phyloP scores from a whole-genome alignment of 2,888 invertebrate genomes.

The Noctua pronuba region DNA sequence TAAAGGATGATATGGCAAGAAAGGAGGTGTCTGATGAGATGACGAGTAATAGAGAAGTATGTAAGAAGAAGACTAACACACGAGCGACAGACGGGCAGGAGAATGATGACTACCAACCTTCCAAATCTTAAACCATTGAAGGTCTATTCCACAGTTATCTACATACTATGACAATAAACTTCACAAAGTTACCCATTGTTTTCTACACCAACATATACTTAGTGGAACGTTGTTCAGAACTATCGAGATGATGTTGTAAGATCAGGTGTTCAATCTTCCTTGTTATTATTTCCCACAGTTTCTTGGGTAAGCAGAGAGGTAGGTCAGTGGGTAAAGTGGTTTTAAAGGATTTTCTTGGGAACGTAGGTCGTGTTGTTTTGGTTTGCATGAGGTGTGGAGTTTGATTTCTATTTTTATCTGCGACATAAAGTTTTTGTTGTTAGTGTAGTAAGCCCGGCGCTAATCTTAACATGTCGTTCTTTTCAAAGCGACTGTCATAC shows the following conservation, averaged over 20 bases:
- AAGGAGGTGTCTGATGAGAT: too few species aligned
- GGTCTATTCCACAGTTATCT: background rate
- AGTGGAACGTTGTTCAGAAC: conserved; percentile 15
- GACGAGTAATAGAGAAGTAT: too few species aligned
- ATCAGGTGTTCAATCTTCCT: conserved; percentile 13
- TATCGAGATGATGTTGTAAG: conserved; percentile 21
- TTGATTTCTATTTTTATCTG: background rate
- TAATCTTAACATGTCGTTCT: background rate
- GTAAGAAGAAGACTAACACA: too few species aligned
- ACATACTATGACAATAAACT: conserved; percentile 3
- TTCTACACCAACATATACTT: conserved; percentile 26
- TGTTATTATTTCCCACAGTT: conserved; percentile 41
- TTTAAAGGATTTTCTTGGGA: background rate
- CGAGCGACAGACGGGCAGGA: too few species aligned
- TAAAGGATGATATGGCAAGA: too few species aligned
- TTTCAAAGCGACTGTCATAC: too few species aligned
- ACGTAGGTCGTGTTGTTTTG: background rate
- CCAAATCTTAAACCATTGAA: background rate
- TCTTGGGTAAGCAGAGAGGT: background rate
- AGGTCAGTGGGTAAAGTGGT: conserved; percentile 9
- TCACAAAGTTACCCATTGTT: conserved; percentile 1
- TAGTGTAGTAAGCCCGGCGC: background rate
- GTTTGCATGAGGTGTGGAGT: background rate
- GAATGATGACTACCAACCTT: background rate
- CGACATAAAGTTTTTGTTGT: background rate